A percentile compares a stretch with the other conserved stretches of the same genome.
phyloP scores from a whole-genome alignment of 2,113 vertebrate genomes.

The Acrocephalus kingi region DNA sequence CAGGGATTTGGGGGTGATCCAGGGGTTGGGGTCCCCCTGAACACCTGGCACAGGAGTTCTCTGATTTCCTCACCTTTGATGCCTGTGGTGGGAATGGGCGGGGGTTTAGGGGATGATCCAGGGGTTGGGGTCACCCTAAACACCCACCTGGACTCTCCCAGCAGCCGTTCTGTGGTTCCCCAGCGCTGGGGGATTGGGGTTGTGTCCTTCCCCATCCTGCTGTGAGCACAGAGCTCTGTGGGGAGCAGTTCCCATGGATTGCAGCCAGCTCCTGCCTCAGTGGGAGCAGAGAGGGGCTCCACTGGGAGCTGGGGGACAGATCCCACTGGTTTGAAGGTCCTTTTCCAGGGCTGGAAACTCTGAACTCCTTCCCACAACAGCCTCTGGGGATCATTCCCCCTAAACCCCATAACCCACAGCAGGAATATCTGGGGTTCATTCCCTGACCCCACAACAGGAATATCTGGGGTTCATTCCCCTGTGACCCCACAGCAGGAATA shows the following conservation, averaged over 20 bases:
- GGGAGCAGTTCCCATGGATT: rapidly evolving
- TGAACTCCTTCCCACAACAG: neutral
- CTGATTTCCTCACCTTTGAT: too few species aligned
- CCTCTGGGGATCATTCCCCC: rapidly evolving
- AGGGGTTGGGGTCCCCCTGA: too few species aligned
- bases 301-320: neutral
- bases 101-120: too few species aligned
- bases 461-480: too few species aligned
- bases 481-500: too few species aligned
- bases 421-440: neutral
- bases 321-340: rapidly evolving
- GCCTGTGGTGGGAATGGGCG: too few species aligned
- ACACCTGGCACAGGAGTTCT: too few species aligned
- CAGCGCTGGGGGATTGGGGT: rapidly evolving
- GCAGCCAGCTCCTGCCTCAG: neutral
- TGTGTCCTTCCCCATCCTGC: rapidly evolving
- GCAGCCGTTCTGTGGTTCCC: rapidly evolving
- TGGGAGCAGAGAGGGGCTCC: neutral
- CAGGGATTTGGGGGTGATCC: too few species aligned
- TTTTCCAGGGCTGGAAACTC: neutral
- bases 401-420: neutral
- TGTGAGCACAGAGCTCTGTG: neutral
- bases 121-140: neutral
- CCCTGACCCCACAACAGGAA: neutral
- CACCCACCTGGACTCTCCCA: rapidly evolving